Base-by-base conservation (phyloP, 2,888 invertebrate species). In the Pachydiplax longipennis region DNA sequence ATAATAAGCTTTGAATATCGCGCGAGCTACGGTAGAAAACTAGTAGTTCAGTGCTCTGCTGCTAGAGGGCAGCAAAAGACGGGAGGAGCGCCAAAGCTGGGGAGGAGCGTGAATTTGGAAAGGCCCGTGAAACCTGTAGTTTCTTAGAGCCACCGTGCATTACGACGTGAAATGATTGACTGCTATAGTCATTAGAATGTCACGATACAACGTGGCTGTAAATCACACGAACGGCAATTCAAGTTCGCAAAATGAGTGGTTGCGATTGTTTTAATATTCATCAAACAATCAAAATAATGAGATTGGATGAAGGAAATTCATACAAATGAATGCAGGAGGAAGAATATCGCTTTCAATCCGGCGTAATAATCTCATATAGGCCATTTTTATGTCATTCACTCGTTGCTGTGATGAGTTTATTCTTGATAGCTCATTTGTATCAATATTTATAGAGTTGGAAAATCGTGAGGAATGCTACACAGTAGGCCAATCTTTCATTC, bases 241-340 rank as follows among this genome's bases (percentile, higher is more conserved):
- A 1, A 22, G 15, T 83, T 58, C 58, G 53, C 58, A 58, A 83
- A 58, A 83, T 31, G 83, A 48, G 58, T 35, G 31, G 25, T 83
- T 83, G 8, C 83, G 58, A 73, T 31, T 83, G 83, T 31, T 83
- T 58, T 53, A 83, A 83, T 83, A 31, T 83, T 58, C 53, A 83
- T 22, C 31, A 83, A 83, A 18, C 31, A 58, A 31, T 18, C 35
- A 18, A 13, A 35, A 58, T 13, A 31, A 58, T 25, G 31, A 83
- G 35, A 35, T 53, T 13, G 73, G 73, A 8, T 5, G 58, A 48
- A n/a, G 25, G 83, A 31, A 83, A 31, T 25, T 83, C 83, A 83
- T 83, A 58, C 48, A 73, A 31, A 73, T 73, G 58, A 58, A 83
- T 83, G 53, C 13, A 35, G 25, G 83, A 53, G 31, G 31, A 58